A percentile compares a stretch with the other conserved stretches of the same genome.
phyloP scores from a whole-genome alignment of 2,888 invertebrate species.

The Andricus curvator region DNA sequence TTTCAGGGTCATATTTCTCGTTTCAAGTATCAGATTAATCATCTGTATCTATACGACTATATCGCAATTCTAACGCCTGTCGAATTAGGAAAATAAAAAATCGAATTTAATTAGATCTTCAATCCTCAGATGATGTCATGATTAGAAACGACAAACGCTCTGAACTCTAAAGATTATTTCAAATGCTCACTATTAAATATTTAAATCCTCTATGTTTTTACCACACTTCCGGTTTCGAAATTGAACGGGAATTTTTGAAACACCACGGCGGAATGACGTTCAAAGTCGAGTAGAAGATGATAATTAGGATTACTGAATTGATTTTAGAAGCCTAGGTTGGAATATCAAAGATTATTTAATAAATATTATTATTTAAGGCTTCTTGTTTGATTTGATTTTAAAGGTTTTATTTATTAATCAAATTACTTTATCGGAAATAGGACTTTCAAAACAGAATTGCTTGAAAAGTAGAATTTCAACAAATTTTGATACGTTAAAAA shows the following conservation, averaged over 20 bases:
- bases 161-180: too few relatives aligned
- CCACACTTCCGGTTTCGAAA: constrained; percentile 11
- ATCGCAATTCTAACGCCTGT: not conserved
- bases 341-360: not conserved
- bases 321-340: not conserved
- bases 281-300: not conserved
- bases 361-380: not conserved
- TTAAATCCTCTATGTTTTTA: not conserved
- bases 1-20: not conserved
- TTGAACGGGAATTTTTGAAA: not conserved
- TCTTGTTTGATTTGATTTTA: too few relatives aligned
- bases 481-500: too few relatives aligned
- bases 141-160: not conserved
- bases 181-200: not conserved
- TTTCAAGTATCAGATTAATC: not conserved
- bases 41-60: not conserved
- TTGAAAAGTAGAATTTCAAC: too few relatives aligned
- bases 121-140: not conserved
- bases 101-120: not conserved
- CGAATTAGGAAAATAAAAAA: not conserved
- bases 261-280: not conserved
- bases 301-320: not conserved
- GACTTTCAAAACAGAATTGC: too few relatives aligned
- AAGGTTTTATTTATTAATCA: too few relatives aligned
- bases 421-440: too few relatives aligned